phyloP scores from a whole-genome alignment of 2,113 vertebrate species.

The Coracopsis vasa region DNA sequence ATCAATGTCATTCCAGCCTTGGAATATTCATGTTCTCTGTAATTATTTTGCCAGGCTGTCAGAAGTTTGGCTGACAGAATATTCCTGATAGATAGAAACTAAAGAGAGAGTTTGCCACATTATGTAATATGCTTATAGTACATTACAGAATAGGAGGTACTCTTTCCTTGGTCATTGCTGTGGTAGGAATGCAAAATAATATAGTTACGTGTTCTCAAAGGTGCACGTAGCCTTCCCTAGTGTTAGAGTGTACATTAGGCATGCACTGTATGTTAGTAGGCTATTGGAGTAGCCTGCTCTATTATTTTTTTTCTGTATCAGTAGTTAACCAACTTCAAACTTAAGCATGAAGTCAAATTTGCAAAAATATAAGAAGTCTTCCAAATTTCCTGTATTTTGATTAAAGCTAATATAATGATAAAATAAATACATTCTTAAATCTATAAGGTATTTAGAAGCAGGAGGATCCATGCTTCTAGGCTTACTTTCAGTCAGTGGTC shows the following conservation, averaged over 20 bases:
- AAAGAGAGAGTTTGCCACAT: neutral
- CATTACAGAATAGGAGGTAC: neutral
- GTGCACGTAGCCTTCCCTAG: neutral
- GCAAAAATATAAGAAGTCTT: neutral
- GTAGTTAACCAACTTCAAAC: neutral
- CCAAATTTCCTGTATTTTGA: neutral
- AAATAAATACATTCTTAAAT: neutral
- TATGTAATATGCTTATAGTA: neutral
- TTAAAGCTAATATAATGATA: neutral
- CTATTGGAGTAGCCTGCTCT: neutral
- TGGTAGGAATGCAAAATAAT: neutral
- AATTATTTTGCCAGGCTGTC: neutral
- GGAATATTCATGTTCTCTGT: neutral
- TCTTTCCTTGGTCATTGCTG: neutral
- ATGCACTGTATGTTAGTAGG: neutral
- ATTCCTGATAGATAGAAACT: neutral
- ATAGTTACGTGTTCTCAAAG: neutral
- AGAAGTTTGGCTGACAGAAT: neutral
- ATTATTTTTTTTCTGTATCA: neutral
- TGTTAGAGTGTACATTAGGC: neutral
- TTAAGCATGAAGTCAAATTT: neutral
- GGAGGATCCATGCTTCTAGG: neutral
- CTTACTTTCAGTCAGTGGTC: neutral
- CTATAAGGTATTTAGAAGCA: neutral
- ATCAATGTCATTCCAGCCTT: neutral